A percentile compares a stretch with the other conserved stretches of the same genome.
phyloP scores from a whole-genome alignment of 2,888 invertebrate genomes.

The Hylaea fasciaria region DNA sequence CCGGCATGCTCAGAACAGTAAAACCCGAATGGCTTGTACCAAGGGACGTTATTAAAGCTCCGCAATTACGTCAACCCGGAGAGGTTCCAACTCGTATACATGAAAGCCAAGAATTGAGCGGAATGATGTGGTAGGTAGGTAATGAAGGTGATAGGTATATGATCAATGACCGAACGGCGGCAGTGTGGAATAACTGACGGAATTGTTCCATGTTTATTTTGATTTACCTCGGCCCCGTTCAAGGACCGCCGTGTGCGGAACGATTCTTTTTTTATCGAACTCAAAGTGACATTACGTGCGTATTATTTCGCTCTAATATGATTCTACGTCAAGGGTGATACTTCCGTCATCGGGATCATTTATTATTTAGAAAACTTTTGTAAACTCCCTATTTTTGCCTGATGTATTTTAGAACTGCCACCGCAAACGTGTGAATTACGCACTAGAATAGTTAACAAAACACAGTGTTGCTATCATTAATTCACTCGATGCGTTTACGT shows the following conservation, averaged over 20 bases:
- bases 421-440: slow-evolving; percentile 66
- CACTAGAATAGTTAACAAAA: slow-evolving; percentile 59
- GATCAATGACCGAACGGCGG: slow-evolving; percentile 39
- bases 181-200: slow-evolving; percentile 41
- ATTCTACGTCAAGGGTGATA: slow-evolving; percentile 65
- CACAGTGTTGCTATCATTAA: slow-evolving; percentile 67
- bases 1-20: slow-evolving; percentile 38
- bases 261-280: slow-evolving; percentile 55
- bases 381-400: slow-evolving; percentile 60
- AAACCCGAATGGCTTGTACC: slow-evolving; percentile 50
- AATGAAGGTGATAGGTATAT: slow-evolving; percentile 37
- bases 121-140: slow-evolving; percentile 37
- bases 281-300: slow-evolving; percentile 63
- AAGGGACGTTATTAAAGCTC: slow-evolving; percentile 49
- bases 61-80: slow-evolving; percentile 52
- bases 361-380: slow-evolving; percentile 74
- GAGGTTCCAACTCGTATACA: slow-evolving; percentile 43
- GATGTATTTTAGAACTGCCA: slow-evolving; percentile 72
- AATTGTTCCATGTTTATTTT: slow-evolving; percentile 63
- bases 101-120: slow-evolving; percentile 47
- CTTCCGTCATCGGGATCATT: slow-evolving; percentile 68
- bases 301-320: slow-evolving; percentile 53
- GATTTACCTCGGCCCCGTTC: slow-evolving; percentile 54
- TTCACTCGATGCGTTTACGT: slow-evolving; percentile 66
- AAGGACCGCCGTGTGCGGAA: slow-evolving; percentile 59